Evolutionary conservation across 2,888 invertebrate genomes (phyloP).

Genomic region (Osmoderma eremita): DNA sequence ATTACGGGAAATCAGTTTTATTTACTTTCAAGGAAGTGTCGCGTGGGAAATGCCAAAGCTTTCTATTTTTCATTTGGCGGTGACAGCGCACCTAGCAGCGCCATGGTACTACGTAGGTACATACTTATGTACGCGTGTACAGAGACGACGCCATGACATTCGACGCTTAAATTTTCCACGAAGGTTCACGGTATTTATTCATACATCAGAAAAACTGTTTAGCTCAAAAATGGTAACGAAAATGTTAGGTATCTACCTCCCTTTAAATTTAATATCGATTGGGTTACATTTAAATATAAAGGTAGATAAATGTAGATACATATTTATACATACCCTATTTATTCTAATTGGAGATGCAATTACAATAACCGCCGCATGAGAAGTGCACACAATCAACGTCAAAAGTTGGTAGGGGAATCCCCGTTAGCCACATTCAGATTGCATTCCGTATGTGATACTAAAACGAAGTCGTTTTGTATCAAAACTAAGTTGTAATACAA

Average conservation of each 20-base stretch:
- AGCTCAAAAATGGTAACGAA: slow-evolving; percentile 18
- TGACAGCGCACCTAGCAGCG: not conserved
- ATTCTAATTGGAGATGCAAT: too few relatives aligned
- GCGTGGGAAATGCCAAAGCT: slow-evolving; percentile 30
- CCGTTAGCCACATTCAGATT: too few relatives aligned
- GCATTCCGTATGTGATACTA: too few relatives aligned
- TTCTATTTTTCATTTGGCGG: slow-evolving; percentile 9
- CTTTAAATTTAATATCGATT: slow-evolving; percentile 23
- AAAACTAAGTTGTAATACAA: too few relatives aligned
- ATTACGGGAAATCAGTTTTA: slow-evolving; percentile 35
- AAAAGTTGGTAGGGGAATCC: too few relatives aligned
- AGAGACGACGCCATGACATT: slow-evolving; percentile 9
- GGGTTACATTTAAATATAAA: too few relatives aligned
- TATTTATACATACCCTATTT: too few relatives aligned
- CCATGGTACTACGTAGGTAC: not conserved
- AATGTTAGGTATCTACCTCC: not conserved
- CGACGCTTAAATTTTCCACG: slow-evolving; percentile 28
- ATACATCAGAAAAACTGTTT: slow-evolving; percentile 23
- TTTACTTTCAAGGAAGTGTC: slow-evolving; percentile 29
- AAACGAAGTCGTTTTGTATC: too few relatives aligned
- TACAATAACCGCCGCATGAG: too few relatives aligned
- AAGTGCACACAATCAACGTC: too few relatives aligned
- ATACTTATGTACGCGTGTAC: not conserved
- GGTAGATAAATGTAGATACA: too few relatives aligned
- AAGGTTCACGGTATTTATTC: slow-evolving; percentile 10